Conservation (phyloP, 2,113 vertebrate species). For the Crotalus horridus region DNA sequence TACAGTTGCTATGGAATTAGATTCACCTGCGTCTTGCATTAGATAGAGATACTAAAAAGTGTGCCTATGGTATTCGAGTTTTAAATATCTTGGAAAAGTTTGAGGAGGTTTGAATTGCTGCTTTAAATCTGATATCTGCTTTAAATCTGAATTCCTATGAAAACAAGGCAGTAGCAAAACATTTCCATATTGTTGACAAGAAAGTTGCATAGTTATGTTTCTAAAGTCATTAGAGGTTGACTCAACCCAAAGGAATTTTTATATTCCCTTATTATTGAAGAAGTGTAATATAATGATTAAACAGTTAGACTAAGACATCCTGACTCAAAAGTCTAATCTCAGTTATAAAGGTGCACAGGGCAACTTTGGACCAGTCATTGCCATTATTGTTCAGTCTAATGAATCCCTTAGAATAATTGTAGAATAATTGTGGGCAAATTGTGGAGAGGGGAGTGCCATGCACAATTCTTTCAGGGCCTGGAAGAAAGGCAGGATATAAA, state of each 20-base stretch:
- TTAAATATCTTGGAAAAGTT: background rate
- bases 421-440: background rate
- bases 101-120: background rate
- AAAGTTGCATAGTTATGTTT: background rate
- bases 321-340: background rate
- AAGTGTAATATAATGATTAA: background rate
- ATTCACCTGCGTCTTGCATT: background rate
- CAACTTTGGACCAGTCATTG: background rate
- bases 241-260: background rate
- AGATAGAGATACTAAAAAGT: background rate
- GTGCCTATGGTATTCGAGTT: background rate
- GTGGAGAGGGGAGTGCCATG: background rate
- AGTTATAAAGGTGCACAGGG: background rate
- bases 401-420: background rate
- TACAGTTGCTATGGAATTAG: background rate
- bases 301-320: background rate
- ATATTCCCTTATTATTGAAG: background rate
- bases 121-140: background rate
- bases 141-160: background rate
- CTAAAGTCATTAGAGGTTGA: background rate
- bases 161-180: background rate
- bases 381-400: background rate
- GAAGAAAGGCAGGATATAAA: background rate
- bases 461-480: background rate
- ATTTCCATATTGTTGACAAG: background rate